Conservation (phyloP, 2,888 invertebrate species). For the Nomada hirtipes region DNA sequence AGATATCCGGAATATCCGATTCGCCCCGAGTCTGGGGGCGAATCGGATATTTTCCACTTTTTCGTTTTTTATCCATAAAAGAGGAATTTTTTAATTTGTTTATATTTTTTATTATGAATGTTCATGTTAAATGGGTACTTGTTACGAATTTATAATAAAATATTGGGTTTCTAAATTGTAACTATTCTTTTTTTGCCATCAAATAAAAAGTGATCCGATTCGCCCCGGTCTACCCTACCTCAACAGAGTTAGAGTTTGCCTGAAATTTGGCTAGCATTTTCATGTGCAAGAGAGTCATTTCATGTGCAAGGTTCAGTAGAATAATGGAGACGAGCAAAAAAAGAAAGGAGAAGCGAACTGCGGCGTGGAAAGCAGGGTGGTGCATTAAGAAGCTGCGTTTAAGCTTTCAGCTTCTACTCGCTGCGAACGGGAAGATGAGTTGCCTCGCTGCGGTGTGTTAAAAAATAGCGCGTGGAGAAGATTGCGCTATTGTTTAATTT, state of each 20-base stretch:
- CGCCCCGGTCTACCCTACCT: no score
- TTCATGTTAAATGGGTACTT: no score
- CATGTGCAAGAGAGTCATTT: neutral
- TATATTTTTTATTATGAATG: no score
- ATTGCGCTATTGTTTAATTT: neutral
- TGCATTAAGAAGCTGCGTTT: slow-evolving; percentile 48
- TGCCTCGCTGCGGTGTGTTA: slow-evolving; percentile 4
- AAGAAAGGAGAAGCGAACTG: neutral
- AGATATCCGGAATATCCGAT: no score
- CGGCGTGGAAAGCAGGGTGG: slow-evolving; percentile 18
- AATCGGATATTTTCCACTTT: no score
- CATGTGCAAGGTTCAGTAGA: neutral
- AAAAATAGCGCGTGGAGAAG: neutral
- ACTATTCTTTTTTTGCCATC: no score
- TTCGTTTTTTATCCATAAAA: no score
- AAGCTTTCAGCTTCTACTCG: slow-evolving; percentile 11
- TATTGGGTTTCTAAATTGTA: no score
- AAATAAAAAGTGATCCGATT: no score
- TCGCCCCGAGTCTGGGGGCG: no score
- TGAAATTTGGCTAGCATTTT: slow-evolving; percentile 26
- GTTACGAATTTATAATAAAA: no score
- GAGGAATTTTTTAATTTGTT: no score
- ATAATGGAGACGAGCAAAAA: slow-evolving; percentile 29
- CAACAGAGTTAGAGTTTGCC: slow-evolving; percentile 11
- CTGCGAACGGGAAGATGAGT: slow-evolving; percentile 33